phyloP scores from a whole-genome alignment of 2,113 vertebrate species.

The Rynchops niger region DNA sequence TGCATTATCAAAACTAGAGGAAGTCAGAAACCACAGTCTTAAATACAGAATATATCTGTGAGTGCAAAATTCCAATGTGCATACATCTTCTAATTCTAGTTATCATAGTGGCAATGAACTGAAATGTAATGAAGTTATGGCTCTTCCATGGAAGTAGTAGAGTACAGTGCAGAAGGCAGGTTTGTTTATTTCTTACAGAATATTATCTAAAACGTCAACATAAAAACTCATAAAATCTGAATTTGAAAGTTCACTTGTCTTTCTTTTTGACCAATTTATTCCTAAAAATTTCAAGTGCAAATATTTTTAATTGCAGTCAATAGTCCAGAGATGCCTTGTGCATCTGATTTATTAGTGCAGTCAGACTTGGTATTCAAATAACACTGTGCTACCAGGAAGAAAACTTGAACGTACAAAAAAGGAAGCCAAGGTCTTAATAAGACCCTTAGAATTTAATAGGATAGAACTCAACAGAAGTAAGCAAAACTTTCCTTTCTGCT shows the following conservation, averaged over 20 bases:
- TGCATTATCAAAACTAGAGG: background rate
- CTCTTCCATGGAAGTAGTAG: background rate
- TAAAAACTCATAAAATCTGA: background rate
- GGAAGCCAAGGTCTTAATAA: background rate
- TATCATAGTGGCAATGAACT: background rate
- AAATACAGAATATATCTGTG: background rate
- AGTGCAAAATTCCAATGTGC: background rate
- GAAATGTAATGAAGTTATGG: fast-evolving
- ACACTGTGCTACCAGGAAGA: background rate
- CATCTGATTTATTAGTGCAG: background rate
- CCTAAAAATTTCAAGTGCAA: background rate
- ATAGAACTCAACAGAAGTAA: background rate
- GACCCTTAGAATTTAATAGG: background rate
- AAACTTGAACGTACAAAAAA: background rate
- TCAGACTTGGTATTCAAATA: background rate
- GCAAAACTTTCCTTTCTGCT: background rate
- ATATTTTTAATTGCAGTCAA: background rate
- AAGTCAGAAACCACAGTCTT: background rate
- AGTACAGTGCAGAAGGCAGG: fast-evolving
- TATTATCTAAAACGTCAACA: background rate
- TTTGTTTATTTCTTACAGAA: background rate
- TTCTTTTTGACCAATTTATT: background rate
- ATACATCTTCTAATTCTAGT: background rate
- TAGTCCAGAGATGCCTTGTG: background rate
- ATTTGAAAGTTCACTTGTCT: background rate